These are phyloP conservation scores for Bemisia tabaci DNA, from an alignment of 1,140 invertebrate species.

Conservation along the genomic window DNA sequence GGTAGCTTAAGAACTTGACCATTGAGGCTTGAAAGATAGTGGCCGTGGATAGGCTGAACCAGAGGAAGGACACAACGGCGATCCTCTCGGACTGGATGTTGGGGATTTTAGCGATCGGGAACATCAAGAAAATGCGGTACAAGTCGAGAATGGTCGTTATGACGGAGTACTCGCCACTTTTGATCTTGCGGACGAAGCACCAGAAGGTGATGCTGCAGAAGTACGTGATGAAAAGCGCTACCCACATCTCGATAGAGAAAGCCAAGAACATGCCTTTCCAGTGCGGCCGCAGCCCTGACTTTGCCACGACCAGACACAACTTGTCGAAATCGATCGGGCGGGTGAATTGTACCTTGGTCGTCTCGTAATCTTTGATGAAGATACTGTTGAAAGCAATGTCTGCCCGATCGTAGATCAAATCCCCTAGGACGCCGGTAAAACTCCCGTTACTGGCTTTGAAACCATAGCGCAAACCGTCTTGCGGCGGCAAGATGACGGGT, in stretches of 20 bases:
- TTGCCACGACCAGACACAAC: slow-evolving; percentile 31
- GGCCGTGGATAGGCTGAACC: slow-evolving; percentile 15
- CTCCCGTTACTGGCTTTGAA: slow-evolving; percentile 26
- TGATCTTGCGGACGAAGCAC: slow-evolving; percentile 19
- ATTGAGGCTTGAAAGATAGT: slow-evolving; percentile 21
- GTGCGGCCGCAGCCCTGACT: slow-evolving; percentile 29
- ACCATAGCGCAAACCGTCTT: slow-evolving; percentile 24
- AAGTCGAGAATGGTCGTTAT: slow-evolving; percentile 5
- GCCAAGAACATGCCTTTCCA: slow-evolving; percentile 30
- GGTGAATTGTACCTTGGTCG: slow-evolving; percentile 26
- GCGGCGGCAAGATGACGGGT: slow-evolving; percentile 19
- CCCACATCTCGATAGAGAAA: slow-evolving; percentile 28
- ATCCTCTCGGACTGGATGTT: slow-evolving; percentile 11
- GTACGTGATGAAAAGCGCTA: slow-evolving; percentile 19
- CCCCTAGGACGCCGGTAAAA: slow-evolving; percentile 29
- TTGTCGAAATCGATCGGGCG: slow-evolving; percentile 26
- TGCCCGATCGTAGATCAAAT: slow-evolving; percentile 24
- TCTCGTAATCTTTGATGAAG: slow-evolving; percentile 29
- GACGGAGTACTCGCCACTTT: slow-evolving; percentile 7
- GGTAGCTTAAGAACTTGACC: slow-evolving; percentile 25
- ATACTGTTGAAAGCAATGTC: slow-evolving; percentile 30
- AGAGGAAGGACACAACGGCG: slow-evolving; percentile 12
- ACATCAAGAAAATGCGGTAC: slow-evolving; percentile 16
- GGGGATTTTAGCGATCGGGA: slow-evolving; percentile 14
- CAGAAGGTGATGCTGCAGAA: slow-evolving; percentile 21